A percentile compares a stretch with the other conserved stretches of the same genome.
Conservation (phyloP, 2,888 invertebrate species). For the Drosophila pseudotalamancana region DNA sequence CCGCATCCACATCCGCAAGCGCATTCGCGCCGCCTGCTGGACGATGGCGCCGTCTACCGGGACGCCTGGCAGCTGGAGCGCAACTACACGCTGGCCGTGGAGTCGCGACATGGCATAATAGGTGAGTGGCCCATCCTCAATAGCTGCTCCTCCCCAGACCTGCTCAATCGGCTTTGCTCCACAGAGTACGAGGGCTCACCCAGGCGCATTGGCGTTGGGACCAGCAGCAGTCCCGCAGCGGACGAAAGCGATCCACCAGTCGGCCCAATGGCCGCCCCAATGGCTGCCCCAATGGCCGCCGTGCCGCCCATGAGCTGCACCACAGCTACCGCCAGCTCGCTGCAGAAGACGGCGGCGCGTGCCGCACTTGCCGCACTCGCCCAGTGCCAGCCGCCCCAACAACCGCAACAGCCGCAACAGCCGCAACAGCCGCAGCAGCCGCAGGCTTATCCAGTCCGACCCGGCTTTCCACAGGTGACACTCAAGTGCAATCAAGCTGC, state of each 20-base stretch:
- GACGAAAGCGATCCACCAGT: constrained; percentile 63
- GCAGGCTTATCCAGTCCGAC: constrained; percentile 88
- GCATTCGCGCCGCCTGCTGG: constrained; percentile 36
- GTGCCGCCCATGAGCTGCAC: constrained; percentile 38
- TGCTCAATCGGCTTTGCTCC: background rate
- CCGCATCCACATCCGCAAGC: too few relatives aligned
- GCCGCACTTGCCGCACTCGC: constrained; percentile 57
- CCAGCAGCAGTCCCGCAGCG: constrained; percentile 40
- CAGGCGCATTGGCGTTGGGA: constrained; percentile 59
- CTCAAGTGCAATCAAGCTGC: too few relatives aligned
- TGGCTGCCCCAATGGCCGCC: constrained; percentile 35
- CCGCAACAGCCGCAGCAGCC: constrained; percentile 43
- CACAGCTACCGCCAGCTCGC: constrained; percentile 24
- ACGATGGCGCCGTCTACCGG: constrained; percentile 49
- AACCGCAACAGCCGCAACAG: too few relatives aligned
- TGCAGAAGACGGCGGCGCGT: constrained; percentile 62
- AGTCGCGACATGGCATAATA: constrained; percentile 81
- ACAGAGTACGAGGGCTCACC: constrained; percentile 69
- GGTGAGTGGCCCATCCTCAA: constrained; percentile 56
- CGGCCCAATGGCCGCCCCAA: constrained; percentile 12
- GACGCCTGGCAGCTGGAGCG: constrained; percentile 76
- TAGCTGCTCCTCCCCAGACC: too few relatives aligned
- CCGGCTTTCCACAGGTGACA: constrained; percentile 92
- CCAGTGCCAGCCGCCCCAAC: constrained; percentile 53
- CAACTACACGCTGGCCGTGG: constrained; percentile 80